Conservation (phyloP, 2,113 vertebrate species). For the Oreocharis arfaki region DNA sequence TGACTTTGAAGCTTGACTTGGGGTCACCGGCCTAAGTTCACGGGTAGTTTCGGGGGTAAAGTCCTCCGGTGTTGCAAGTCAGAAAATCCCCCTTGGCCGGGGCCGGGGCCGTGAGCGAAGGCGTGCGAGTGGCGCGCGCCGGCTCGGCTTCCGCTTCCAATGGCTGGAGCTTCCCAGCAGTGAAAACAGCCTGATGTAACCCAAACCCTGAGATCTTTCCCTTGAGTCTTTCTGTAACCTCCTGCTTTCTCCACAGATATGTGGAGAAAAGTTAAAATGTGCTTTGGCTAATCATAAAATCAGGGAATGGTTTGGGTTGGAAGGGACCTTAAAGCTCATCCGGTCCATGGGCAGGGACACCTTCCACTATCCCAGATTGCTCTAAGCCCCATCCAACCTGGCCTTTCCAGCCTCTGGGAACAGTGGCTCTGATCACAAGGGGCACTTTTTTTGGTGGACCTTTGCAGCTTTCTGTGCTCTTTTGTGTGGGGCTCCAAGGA, state of each 20-base stretch:
- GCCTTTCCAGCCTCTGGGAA: not conserved
- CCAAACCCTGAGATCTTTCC: not conserved
- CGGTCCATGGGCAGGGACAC: not conserved
- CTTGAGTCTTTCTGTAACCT: not conserved
- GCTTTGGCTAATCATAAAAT: not conserved
- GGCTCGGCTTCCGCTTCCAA: not conserved
- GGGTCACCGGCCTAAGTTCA: not conserved
- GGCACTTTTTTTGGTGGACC: not conserved
- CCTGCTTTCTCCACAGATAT: not conserved
- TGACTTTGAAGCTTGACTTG: not conserved
- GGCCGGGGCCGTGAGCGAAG: not conserved
- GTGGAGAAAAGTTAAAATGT: not conserved
- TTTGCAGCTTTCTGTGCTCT: not conserved
- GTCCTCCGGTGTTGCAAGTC: not conserved
- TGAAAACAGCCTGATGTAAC: not conserved
- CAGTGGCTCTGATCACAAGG: rapidly evolving
- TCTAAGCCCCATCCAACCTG: not conserved
- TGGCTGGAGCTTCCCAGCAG: rapidly evolving
- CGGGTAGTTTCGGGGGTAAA: not conserved
- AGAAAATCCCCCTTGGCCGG: not conserved
- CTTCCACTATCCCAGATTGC: not conserved
- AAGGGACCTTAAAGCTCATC: not conserved
- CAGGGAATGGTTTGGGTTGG: not conserved
- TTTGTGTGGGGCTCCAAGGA: not conserved
- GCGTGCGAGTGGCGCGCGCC: not conserved